A percentile compares a stretch with the other conserved stretches of the same genome.
phyloP scores from a whole-genome alignment of 1,140 invertebrate species.

The Brachystomella parvula region DNA sequence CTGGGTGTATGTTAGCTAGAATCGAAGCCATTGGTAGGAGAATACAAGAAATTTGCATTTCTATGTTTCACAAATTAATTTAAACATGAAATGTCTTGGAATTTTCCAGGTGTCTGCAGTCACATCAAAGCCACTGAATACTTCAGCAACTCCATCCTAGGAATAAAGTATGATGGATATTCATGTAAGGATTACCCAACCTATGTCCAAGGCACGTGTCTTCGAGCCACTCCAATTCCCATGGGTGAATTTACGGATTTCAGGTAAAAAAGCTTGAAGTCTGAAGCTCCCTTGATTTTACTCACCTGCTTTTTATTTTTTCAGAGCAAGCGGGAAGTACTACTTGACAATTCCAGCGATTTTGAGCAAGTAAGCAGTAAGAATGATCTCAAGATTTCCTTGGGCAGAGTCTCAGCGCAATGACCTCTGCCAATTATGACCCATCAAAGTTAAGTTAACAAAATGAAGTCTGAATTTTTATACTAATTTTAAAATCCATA shows the following conservation, averaged over 20 bases:
- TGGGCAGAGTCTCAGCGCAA: too few species aligned
- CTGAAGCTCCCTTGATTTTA: neutral
- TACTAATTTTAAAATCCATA: neutral
- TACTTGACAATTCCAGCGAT: constrained; percentile 15
- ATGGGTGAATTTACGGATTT: constrained; percentile 24
- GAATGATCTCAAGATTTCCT: neutral
- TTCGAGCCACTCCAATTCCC: neutral
- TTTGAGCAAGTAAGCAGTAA: neutral
- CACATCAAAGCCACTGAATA: constrained; percentile 35
- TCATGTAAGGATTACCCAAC: constrained; percentile 15
- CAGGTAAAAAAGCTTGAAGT: neutral
- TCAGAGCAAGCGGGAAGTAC: constrained; percentile 20
- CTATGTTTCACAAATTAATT: neutral
- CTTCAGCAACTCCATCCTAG: constrained; percentile 25
- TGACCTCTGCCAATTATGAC: too few species aligned
- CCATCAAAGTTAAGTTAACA: too few species aligned
- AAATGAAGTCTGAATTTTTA: neutral
- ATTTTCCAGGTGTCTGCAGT: constrained; percentile 31
- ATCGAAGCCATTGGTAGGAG: constrained; percentile 19
- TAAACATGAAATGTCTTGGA: neutral
- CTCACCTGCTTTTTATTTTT: constrained; percentile 5
- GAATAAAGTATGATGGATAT: constrained; percentile 17
- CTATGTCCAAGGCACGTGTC: constrained; percentile 13
- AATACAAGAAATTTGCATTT: neutral
- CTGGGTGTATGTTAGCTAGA: constrained; percentile 23